A percentile compares a stretch with the other conserved stretches of the same genome.
Evolutionary conservation across 2,797 vertebrate genomes (phyloP).

Genomic region (Macropodus opercularis): DNA sequence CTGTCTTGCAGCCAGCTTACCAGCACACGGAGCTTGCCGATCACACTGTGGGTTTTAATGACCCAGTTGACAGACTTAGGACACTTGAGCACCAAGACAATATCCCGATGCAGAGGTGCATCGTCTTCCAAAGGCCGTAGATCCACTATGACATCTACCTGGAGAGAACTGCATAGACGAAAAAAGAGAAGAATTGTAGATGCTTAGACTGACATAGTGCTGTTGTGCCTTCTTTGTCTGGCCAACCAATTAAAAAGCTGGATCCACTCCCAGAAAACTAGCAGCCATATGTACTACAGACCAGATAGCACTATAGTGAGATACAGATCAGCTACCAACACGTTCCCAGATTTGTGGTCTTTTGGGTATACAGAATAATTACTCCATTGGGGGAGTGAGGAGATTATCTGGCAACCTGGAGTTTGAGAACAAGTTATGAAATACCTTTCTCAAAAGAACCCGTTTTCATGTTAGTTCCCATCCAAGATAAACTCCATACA

Average conservation of each 20-base stretch:
- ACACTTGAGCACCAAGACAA: constrained; percentile 92
- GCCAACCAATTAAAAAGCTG: constrained; percentile 93
- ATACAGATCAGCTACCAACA: constrained; percentile 53
- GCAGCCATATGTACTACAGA: constrained; percentile 87
- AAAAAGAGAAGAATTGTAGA: constrained; percentile 35
- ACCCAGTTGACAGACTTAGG: constrained; percentile 96
- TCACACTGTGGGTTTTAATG: constrained; percentile 87
- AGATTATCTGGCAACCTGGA: constrained; percentile 48
- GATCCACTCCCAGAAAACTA: constrained; percentile 83
- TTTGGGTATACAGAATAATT: constrained; percentile 39
- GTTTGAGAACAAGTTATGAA: constrained; percentile 50
- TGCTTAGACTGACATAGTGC: constrained; percentile 68
- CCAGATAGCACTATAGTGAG: constrained; percentile 68
- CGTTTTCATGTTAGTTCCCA: constrained; percentile 25
- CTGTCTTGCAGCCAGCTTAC: constrained; percentile 78
- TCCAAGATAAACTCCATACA: constrained; percentile 64
- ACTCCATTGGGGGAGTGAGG: constrained; percentile 45
- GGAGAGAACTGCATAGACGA: constrained; percentile 86
- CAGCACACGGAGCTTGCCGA: constrained; percentile 88
- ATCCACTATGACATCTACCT: constrained; percentile 96
- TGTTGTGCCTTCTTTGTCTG: constrained; percentile 86
- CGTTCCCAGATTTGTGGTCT: constrained; percentile 45
- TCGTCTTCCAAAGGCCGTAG: constrained; percentile 85
- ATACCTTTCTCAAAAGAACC: constrained; percentile 53
- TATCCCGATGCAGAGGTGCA: constrained; percentile 80